Base-by-base conservation (phyloP, 2,797 vertebrate genomes). In the Pseudocheirus occidentalis region DNA sequence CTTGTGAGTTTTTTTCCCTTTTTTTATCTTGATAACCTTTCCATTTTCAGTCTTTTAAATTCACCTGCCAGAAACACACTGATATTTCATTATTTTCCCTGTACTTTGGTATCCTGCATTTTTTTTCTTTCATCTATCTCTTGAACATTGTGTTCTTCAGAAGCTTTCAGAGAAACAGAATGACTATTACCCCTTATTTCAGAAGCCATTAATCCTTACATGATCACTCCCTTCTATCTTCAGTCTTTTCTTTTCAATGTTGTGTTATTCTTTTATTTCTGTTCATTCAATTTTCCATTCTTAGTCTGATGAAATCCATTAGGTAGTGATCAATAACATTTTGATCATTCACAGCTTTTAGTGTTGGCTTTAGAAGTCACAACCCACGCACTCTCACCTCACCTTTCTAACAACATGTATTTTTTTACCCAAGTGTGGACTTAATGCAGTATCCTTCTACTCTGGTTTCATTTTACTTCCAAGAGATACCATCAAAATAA, bases 51-150 rank as follows among this genome's bases (percentile, higher is more conserved):
- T 58, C 94, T 95, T 62, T 96, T 66, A 95, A 93, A 93, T 93
- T 90, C 92, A 55, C 81, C 92, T 94, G 62, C 52, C 81, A 93
- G 57, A 93, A 92, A 96, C 46, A 81, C 91, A 97, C 92, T 97
- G 96, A 96, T 95, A 98, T 97, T 97, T 96, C 94, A 90, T 96
- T 97, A 94, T 96, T 97, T 97, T 95, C 91, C 55, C 95, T 95
- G 91, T 10, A 91, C 18, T 34, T 96, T 53, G 40, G 81, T 57
- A 95, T 96, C 96, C 73, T 28, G n/a, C 55, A 53, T 95, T 97
- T 93, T 87, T 97, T 92, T 87, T 97, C 90, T 97, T 97, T 98
- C 91, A 96, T 96, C 95, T 93, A 52, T 11, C 40, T 93, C 95
- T 97, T 93, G 91, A 97, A 96, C 96, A 96, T 95, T 96, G 92